Conservation (phyloP, 2,113 vertebrate species). For the Nerophis lumbriciformis region DNA sequence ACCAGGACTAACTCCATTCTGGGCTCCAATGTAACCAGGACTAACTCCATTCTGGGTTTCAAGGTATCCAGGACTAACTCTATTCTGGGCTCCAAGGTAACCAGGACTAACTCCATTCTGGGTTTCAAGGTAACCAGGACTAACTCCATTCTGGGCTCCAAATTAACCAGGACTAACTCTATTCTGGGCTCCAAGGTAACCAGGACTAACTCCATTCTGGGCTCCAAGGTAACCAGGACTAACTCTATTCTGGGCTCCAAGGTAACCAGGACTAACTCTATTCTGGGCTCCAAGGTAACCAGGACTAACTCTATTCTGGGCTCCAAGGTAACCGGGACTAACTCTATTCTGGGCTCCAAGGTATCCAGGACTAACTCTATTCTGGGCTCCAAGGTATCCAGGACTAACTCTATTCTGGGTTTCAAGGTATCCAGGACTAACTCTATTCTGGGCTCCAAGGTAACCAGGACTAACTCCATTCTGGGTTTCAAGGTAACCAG, state of each 20-base stretch:
- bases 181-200: constrained; percentile 18
- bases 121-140: not conserved
- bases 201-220: not conserved
- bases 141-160: constrained; percentile 4
- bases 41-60: constrained; percentile 9
- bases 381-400: constrained; percentile 17
- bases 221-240: too few relatives aligned
- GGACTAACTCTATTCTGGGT: not conserved
- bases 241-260: constrained; percentile 10
- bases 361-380: too few relatives aligned
- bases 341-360: too few relatives aligned
- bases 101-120: constrained; percentile 7
- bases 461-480: not conserved
- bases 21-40: too few relatives aligned
- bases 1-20: not conserved
- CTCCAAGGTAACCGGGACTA: not conserved
- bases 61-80: constrained; percentile 4
- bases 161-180: too few relatives aligned
- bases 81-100: too few relatives aligned
- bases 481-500: too few relatives aligned
- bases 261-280: not conserved
- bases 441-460: constrained; percentile 11
- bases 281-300: too few relatives aligned
- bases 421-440: too few relatives aligned
- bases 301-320: constrained; percentile 7